Conservation (phyloP, 2,888 invertebrate species). For the Pasiphila rectangulata region DNA sequence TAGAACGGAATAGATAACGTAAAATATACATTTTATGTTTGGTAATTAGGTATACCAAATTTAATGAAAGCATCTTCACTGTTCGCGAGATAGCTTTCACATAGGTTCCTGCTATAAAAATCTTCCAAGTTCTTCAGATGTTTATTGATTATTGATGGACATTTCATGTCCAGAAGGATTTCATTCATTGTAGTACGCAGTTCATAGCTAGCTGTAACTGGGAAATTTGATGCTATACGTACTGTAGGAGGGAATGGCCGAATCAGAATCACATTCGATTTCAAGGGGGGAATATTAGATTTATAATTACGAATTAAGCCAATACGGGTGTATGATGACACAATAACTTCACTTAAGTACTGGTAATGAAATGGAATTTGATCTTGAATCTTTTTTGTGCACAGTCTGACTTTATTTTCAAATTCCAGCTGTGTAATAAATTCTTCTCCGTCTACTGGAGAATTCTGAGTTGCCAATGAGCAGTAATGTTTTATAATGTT, state of each 20-base stretch:
- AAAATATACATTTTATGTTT: not conserved
- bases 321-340: conserved; percentile 9
- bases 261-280: conserved; percentile 14
- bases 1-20: not conserved
- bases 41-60: not conserved
- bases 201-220: conserved; percentile 6
- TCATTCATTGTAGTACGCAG: not conserved
- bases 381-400: conserved; percentile 3
- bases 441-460: not conserved
- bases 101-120: conserved; percentile 6
- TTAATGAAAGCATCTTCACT: conserved; percentile 4
- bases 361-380: conserved; percentile 20
- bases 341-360: conserved; percentile 13
- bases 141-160: conserved; percentile 11
- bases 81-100: conserved; percentile 13
- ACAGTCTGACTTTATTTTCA: conserved; percentile 10
- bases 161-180: conserved; percentile 5
- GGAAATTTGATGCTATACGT: not conserved
- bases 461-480: conserved; percentile 3
- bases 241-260: conserved; percentile 1
- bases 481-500: conserved; percentile 9
- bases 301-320: conserved; percentile 5
- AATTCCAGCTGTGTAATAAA: not conserved
- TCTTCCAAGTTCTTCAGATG: conserved; percentile 5
- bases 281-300: conserved; percentile 1